These are phyloP conservation scores for Sebastes steindachneri DNA, from an alignment of 2,797 vertebrate genomes.

Conservation along the genomic window DNA sequence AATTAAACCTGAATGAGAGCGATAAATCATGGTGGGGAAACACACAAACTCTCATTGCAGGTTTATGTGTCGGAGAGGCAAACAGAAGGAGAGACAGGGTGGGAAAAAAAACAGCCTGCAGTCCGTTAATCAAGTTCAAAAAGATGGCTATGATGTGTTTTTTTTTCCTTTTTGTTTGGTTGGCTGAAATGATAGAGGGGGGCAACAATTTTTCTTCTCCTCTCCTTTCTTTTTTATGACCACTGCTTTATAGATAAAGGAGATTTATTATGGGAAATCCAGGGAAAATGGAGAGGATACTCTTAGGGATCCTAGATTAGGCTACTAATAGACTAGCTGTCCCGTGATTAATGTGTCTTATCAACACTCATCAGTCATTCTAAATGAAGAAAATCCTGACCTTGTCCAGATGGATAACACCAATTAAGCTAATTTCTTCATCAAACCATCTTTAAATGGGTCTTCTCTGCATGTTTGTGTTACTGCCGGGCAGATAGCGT, in stretches of 20 bases:
- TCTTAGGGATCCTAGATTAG: slow-evolving; percentile 76
- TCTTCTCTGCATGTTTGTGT: slow-evolving; percentile 32
- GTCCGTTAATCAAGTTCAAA: slow-evolving; percentile 80
- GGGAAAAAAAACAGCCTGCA: slow-evolving; percentile 48
- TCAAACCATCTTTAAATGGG: slow-evolving; percentile 57
- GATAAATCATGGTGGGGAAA: slow-evolving; percentile 82
- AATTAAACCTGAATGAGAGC: slow-evolving; percentile 86
- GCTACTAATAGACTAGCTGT: slow-evolving; percentile 76
- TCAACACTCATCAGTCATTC: slow-evolving; percentile 79
- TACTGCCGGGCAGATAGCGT: neutral
- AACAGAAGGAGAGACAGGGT: slow-evolving; percentile 63
- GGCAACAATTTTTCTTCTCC: slow-evolving; percentile 62
- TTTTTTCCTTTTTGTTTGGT: slow-evolving; percentile 36
- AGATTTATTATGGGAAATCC: slow-evolving; percentile 80
- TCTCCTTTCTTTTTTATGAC: slow-evolving; percentile 71
- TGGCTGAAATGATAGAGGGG: slow-evolving; percentile 75
- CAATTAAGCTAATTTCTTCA: slow-evolving; percentile 79
- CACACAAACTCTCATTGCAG: slow-evolving; percentile 75
- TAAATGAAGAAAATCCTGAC: slow-evolving; percentile 76
- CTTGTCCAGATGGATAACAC: slow-evolving; percentile 74
- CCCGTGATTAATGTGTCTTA: slow-evolving; percentile 77
- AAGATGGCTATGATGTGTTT: slow-evolving; percentile 67
- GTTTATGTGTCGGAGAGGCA: slow-evolving; percentile 78
- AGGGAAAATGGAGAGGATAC: slow-evolving; percentile 74
- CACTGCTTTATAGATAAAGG: slow-evolving; percentile 74